phyloP scores from a whole-genome alignment of 1,140 invertebrate species.

The Zaprionus vittiger region DNA sequence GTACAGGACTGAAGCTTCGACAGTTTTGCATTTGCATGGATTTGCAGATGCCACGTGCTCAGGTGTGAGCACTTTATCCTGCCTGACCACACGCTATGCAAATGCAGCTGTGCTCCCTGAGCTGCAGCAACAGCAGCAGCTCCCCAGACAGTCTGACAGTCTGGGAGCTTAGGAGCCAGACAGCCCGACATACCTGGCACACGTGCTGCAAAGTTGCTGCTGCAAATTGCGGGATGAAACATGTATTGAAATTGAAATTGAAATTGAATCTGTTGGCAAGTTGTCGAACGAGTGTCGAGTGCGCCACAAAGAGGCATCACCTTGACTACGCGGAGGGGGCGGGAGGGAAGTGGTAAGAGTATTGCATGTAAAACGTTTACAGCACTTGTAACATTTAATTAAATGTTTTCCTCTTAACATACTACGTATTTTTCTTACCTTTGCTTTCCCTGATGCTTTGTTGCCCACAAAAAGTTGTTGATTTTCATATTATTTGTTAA shows the following conservation, averaged over 20 bases:
- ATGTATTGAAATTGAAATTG: conserved; percentile 45
- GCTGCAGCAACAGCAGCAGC: background rate
- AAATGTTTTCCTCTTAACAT: background rate
- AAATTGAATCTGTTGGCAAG: conserved; percentile 26
- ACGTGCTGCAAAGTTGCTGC: background rate
- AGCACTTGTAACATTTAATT: conserved; percentile 9
- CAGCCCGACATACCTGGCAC: background rate
- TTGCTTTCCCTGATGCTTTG: background rate
- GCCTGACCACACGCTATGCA: background rate
- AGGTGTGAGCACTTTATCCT: conserved; percentile 7
- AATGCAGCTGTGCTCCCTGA: background rate
- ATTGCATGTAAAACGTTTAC: background rate
- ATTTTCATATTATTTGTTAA: conserved; percentile 3
- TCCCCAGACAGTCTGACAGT: background rate
- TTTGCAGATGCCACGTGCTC: background rate
- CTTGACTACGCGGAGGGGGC: background rate
- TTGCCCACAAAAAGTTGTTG: conserved; percentile 19
- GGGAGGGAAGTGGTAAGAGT: background rate
- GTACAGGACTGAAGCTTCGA: background rate
- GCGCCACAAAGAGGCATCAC: conserved; percentile 18
- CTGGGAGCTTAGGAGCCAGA: background rate
- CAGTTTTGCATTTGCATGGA: background rate
- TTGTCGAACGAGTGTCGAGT: conserved; percentile 11
- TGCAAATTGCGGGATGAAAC: conserved; percentile 8
- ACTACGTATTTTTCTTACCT: conserved; percentile 19